A percentile compares a stretch with the other conserved stretches of the same genome.
Evolutionary conservation across 1,140 invertebrate species (phyloP).

Genomic region (Akabosia matsudoensis): DNA sequence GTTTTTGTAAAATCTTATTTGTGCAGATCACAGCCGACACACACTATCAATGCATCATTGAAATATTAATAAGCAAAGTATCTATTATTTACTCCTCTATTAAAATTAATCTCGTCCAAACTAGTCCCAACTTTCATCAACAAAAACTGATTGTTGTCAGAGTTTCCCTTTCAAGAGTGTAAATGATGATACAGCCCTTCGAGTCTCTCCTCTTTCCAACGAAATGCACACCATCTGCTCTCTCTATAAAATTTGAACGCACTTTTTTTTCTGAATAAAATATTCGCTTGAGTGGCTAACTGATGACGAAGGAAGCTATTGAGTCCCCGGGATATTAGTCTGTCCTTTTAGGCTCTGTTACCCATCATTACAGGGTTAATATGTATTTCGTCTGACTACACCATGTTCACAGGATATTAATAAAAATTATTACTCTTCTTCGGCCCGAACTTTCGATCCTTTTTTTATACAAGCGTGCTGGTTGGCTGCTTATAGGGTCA

Average conservation of each 20-base stretch:
- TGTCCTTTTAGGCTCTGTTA: conserved; percentile 18
- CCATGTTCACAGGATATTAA: conserved; percentile 19
- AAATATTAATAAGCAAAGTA: not conserved
- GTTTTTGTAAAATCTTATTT: not conserved
- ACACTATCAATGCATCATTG: not conserved
- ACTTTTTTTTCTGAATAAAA: conserved; percentile 1
- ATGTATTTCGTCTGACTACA: conserved; percentile 5
- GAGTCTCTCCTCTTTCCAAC: no score
- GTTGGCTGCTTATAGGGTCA: not conserved
- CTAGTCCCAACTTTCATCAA: no score
- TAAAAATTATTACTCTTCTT: conserved; percentile 16
- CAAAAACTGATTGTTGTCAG: no score
- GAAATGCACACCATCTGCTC: conserved; percentile 4
- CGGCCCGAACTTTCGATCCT: not conserved
- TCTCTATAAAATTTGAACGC: not conserved
- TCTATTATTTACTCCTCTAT: not conserved
- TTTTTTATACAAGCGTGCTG: no score
- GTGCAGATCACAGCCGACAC: not conserved
- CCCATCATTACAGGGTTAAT: conserved; percentile 19
- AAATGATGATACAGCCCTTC: not conserved
- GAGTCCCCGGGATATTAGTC: conserved; percentile 5
- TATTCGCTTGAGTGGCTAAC: conserved; percentile 1
- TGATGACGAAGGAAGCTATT: conserved; percentile 8
- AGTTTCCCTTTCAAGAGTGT: not conserved
- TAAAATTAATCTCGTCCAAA: not conserved